A percentile compares a stretch with the other conserved stretches of the same genome.
Evolutionary conservation across 1,140 invertebrate species (phyloP).

Genomic region (Micrasema minimum): DNA sequence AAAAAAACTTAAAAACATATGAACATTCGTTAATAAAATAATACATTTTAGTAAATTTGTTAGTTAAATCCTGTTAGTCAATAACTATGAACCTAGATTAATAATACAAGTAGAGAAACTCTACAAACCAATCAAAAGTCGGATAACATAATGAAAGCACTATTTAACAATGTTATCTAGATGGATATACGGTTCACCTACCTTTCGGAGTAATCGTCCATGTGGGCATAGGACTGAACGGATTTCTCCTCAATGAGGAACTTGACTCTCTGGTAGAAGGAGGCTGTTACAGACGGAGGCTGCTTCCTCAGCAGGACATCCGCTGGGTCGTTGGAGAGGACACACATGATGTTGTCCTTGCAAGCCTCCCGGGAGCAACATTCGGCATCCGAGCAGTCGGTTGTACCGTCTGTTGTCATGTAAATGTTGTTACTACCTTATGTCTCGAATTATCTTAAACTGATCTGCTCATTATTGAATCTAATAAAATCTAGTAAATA

Average conservation of each 20-base stretch:
- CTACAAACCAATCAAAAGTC: constrained; percentile 32
- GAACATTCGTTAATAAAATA: constrained; percentile 10
- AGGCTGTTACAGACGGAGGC: constrained; percentile 93
- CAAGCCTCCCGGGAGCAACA: constrained; percentile 88
- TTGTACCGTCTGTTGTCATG: constrained; percentile 85
- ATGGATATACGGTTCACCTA: constrained; percentile 69
- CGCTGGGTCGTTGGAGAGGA: constrained; percentile 93
- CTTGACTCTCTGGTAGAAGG: constrained; percentile 97
- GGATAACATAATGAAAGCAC: constrained; percentile 36
- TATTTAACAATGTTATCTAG: constrained; percentile 36
- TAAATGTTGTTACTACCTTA: no score
- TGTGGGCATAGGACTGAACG: constrained; percentile 97
- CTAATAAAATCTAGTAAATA: no score
- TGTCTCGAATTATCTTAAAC: neutral
- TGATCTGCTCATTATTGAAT: neutral
- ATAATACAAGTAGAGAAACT: constrained; percentile 20
- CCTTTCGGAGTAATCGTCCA: constrained; percentile 98
- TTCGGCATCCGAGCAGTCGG: constrained; percentile 98
- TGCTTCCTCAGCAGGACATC: constrained; percentile 95
- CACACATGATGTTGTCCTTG: constrained; percentile 90
- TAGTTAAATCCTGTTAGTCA: constrained; percentile 28
- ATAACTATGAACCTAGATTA: constrained; percentile 19
- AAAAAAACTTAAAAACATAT: constrained; percentile 7
- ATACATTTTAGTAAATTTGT: constrained; percentile 21
- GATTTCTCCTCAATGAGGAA: constrained; percentile 99